Percentiles rank a stretch among this genome's conserved stretches.
Conservation (phyloP, 1,140 invertebrate genomes). For the Tetraneura akinire region DNA sequence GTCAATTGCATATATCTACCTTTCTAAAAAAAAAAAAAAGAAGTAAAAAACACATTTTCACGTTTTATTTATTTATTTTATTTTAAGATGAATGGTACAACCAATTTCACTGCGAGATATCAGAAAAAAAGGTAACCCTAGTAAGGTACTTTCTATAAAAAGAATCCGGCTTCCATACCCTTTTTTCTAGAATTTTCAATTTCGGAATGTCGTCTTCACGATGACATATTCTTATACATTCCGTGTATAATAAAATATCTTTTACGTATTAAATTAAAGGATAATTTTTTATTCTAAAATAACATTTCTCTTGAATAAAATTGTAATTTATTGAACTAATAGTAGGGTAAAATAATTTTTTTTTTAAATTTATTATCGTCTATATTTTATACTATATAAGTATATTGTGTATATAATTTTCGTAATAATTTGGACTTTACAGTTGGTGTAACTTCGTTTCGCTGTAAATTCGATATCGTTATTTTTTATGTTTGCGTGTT, state of each 20-base stretch:
- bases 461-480: not conserved
- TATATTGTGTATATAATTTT: no score
- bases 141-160: not conserved
- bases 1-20: conserved; percentile 14
- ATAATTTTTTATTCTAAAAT: not conserved
- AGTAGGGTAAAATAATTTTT: no score
- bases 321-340: no score
- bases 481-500: no score
- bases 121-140: not conserved
- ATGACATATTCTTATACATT: not conserved
- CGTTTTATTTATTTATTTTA: not conserved
- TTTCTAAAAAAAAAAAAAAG: not conserved
- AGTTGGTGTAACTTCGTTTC: not conserved
- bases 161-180: not conserved
- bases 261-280: not conserved
- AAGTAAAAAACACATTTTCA: not conserved
- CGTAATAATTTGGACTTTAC: no score
- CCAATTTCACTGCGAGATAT: conserved; percentile 8
- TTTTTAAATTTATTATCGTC: no score
- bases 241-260: not conserved
- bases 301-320: not conserved
- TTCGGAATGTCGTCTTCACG: not conserved
- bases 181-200: conserved; percentile 8
- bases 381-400: no score
- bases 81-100: conserved; percentile 11